These are phyloP conservation scores for Anguilla pacifica DNA, from an alignment of 2,797 vertebrate genomes.

Conservation along the genomic window DNA sequence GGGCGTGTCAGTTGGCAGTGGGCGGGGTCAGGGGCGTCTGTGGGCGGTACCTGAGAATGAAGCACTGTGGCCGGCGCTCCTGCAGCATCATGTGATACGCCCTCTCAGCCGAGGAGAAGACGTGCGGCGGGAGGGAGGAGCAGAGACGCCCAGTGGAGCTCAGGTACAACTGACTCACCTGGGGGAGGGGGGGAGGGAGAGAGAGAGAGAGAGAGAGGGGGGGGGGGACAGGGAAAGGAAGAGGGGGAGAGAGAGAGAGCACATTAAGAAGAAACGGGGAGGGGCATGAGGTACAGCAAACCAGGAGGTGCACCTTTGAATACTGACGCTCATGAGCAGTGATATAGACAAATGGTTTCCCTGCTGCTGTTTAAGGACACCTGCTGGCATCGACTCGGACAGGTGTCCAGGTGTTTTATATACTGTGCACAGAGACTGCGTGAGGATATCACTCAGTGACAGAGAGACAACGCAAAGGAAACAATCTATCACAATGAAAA, in stretches of 20 bases:
- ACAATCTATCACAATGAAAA: not conserved
- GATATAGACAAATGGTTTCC: not conserved
- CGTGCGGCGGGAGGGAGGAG: conserved; percentile 89
- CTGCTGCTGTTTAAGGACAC: not conserved
- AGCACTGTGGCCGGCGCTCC: conserved; percentile 85
- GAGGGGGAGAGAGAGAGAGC: conserved; percentile 35
- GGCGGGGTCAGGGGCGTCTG: not conserved
- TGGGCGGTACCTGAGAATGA: conserved; percentile 85
- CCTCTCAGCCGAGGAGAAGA: conserved; percentile 91
- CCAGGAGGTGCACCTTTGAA: too few species aligned
- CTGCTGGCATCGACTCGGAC: not conserved
- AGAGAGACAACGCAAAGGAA: not conserved
- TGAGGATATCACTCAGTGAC: not conserved
- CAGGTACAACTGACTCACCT: conserved; percentile 94
- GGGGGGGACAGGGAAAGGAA: conserved; percentile 25
- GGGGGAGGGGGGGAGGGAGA: conserved; percentile 30
- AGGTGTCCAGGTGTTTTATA: not conserved
- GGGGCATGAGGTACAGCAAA: too few species aligned
- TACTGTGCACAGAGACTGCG: too few species aligned
- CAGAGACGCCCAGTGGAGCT: conserved; percentile 82
- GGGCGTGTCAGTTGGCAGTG: not conserved
- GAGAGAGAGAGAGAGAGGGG: conserved; percentile 21
- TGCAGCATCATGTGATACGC: conserved; percentile 91
- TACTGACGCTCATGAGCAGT: not conserved
- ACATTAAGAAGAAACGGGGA: too few species aligned